Conservation (phyloP, 2,888 invertebrate genomes). For the Cheilosia pagana region DNA sequence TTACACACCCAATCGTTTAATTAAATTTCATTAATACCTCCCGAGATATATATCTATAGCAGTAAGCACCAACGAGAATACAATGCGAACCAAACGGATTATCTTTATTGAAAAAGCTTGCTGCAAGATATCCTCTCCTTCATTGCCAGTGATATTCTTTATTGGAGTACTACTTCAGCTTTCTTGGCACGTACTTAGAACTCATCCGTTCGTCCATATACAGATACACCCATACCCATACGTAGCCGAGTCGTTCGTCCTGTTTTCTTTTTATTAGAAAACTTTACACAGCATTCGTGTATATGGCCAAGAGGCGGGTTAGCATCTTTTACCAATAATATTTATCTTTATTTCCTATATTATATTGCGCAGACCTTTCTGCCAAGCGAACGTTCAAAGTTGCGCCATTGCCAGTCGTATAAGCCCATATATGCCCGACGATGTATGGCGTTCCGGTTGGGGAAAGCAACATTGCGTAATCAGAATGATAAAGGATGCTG, state of each 20-base stretch:
- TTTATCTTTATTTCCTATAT: slow-evolving; percentile 71
- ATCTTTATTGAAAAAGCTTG: slow-evolving; percentile 74
- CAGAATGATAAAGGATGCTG: slow-evolving; percentile 57
- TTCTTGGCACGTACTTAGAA: slow-evolving; percentile 74
- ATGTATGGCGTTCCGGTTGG: slow-evolving; percentile 11
- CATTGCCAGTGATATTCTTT: slow-evolving; percentile 66
- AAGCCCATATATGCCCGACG: neutral
- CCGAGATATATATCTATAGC: too few relatives aligned
- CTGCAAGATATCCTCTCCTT: slow-evolving; percentile 59
- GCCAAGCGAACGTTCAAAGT: slow-evolving; percentile 40
- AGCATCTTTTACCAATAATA: slow-evolving; percentile 74
- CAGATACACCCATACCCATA: slow-evolving; percentile 15
- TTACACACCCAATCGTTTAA: slow-evolving; percentile 64
- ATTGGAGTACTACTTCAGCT: slow-evolving; percentile 72
- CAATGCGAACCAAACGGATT: slow-evolving; percentile 69
- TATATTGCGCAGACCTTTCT: slow-evolving; percentile 70
- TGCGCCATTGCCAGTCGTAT: neutral
- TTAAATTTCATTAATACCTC: slow-evolving; percentile 67
- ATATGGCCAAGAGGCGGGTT: slow-evolving; percentile 42
- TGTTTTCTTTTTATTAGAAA: slow-evolving; percentile 64
- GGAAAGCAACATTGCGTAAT: slow-evolving; percentile 19
- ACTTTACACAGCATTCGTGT: slow-evolving; percentile 52
- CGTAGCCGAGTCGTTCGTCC: slow-evolving; percentile 39
- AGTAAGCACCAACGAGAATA: slow-evolving; percentile 34
- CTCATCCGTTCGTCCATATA: slow-evolving; percentile 44